A percentile compares a stretch with the other conserved stretches of the same genome.
Conservation (phyloP, 2,113 vertebrate species). For the Pica pica region DNA sequence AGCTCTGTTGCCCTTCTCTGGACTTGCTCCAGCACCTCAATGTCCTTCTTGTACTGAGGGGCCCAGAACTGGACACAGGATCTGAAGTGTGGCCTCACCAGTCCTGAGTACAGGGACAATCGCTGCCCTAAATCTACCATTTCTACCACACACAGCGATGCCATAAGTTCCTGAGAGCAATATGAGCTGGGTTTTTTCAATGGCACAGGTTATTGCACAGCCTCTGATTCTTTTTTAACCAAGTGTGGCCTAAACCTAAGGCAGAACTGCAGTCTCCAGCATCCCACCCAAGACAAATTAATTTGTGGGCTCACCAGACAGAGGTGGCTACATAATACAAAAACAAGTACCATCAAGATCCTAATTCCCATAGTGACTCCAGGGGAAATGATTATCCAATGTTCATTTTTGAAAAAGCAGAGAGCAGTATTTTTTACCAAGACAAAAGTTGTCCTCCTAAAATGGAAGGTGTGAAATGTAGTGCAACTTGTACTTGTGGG, state of each 20-base stretch:
- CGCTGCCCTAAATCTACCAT: background rate
- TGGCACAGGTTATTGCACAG: background rate
- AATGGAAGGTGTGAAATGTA: background rate
- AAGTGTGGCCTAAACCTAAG: background rate
- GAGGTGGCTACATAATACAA: accelerated
- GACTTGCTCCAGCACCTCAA: accelerated
- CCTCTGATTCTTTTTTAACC: background rate
- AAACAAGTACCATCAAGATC: too few relatives aligned
- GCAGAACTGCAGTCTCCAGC: background rate
- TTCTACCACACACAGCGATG: background rate
- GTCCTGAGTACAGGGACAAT: background rate
- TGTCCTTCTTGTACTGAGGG: background rate
- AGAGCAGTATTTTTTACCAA: background rate
- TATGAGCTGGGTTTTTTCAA: accelerated
- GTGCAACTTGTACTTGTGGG: background rate
- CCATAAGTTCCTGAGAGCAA: background rate
- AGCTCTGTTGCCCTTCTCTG: background rate
- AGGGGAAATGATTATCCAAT: background rate
- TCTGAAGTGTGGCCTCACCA: background rate
- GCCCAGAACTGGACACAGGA: background rate
- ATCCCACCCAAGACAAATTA: accelerated
- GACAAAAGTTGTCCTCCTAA: background rate
- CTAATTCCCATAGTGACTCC: background rate
- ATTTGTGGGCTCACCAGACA: accelerated
- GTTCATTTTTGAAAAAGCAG: background rate